phyloP scores from a whole-genome alignment of 2,888 invertebrate species.

The Cryptocheilus praepositus region DNA sequence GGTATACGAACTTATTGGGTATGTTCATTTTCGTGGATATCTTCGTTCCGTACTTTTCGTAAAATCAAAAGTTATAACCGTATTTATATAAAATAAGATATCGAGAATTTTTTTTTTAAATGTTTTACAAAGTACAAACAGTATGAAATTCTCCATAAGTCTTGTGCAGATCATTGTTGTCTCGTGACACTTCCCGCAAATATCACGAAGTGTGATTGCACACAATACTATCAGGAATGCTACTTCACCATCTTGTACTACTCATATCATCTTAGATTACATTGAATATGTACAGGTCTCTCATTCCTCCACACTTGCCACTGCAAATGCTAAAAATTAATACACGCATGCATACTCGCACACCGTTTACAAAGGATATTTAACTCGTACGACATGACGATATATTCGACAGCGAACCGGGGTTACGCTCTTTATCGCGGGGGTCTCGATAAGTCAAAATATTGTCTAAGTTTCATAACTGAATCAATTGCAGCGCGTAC shows the following conservation, averaged over 20 bases:
- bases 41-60: slow-evolving; percentile 17
- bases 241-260: slow-evolving; percentile 50
- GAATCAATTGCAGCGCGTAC: too few species aligned
- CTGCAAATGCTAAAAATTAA: slow-evolving; percentile 39
- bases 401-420: slow-evolving; percentile 4
- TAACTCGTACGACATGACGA: slow-evolving; percentile 61
- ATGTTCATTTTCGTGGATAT: slow-evolving; percentile 16
- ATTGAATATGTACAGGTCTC: slow-evolving; percentile 58
- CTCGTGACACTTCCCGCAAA: slow-evolving; percentile 20
- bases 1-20: slow-evolving; percentile 17
- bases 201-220: slow-evolving; percentile 51
- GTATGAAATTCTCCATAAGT: slow-evolving; percentile 62
- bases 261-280: slow-evolving; percentile 42
- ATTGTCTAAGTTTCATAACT: too few species aligned
- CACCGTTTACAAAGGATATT: slow-evolving; percentile 28
- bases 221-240: slow-evolving; percentile 62
- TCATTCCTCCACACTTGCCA: slow-evolving; percentile 31
- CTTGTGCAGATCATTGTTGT: slow-evolving; percentile 53
- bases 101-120: slow-evolving; percentile 35
- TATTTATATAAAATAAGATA: slow-evolving; percentile 40
- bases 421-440: too few species aligned
- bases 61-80: slow-evolving; percentile 26
- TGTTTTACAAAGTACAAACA: slow-evolving; percentile 63
- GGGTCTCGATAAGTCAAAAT: too few species aligned
- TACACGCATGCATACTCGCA: slow-evolving; percentile 33